A percentile compares a stretch with the other conserved stretches of the same genome.
Evolutionary conservation across 2,888 invertebrate genomes (phyloP).

Genomic region (Acrobasis suavella): DNA sequence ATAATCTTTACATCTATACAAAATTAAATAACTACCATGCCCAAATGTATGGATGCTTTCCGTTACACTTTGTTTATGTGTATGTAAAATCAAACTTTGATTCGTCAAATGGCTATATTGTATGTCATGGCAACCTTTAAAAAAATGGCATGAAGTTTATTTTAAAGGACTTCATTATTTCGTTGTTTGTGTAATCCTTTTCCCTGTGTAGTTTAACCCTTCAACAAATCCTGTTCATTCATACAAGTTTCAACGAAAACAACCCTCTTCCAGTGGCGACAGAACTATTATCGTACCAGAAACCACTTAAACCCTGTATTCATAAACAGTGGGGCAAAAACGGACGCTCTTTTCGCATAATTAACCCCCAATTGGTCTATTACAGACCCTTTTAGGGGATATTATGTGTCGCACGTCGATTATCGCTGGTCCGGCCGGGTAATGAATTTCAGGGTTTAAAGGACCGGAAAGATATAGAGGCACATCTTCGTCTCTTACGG

Average conservation of each 20-base stretch:
- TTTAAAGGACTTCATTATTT: not conserved
- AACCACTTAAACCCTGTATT: constrained; percentile 29
- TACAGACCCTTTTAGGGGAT: constrained; percentile 58
- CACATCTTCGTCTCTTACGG: not conserved
- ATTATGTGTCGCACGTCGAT: constrained; percentile 59
- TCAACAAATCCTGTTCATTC: not conserved
- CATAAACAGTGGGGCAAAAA: constrained; percentile 32
- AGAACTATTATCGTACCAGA: constrained; percentile 26
- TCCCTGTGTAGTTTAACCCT: not conserved
- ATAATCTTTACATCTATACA: too few species aligned
- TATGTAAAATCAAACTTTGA: too few species aligned
- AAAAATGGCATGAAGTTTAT: too few species aligned
- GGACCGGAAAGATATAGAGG: not conserved
- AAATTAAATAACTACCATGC: too few species aligned
- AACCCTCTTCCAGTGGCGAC: not conserved
- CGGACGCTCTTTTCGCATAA: constrained; percentile 43
- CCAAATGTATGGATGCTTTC: too few species aligned
- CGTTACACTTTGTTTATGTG: too few species aligned
- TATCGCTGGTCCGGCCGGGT: constrained; percentile 42
- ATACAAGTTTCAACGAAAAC: not conserved
- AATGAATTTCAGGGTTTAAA: constrained; percentile 24
- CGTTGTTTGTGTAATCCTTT: not conserved
- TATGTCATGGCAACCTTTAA: too few species aligned
- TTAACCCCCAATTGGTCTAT: constrained; percentile 65
- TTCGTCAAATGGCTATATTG: too few species aligned